Evolutionary conservation across 2,888 invertebrate species (phyloP).

Genomic region (Agrochola macilenta): DNA sequence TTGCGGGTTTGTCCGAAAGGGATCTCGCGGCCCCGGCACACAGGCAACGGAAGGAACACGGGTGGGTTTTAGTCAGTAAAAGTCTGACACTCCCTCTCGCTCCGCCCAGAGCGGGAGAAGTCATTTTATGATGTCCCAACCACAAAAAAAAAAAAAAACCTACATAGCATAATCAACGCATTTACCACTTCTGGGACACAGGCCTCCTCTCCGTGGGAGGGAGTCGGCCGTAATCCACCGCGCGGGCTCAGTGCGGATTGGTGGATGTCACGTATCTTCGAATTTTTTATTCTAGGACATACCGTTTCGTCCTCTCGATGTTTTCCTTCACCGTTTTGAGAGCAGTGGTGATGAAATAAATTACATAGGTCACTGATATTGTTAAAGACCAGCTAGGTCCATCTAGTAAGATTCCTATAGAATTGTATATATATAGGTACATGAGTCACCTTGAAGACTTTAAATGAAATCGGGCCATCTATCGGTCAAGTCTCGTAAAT

Average conservation of each 20-base stretch:
- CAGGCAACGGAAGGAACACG: too few relatives aligned
- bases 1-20: too few relatives aligned
- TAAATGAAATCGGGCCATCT: not conserved
- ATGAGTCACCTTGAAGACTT: slow-evolving; percentile 3
- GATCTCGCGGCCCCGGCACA: too few relatives aligned
- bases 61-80: too few relatives aligned
- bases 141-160: too few relatives aligned
- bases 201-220: not conserved
- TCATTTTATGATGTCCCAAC: too few relatives aligned
- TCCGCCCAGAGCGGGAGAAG: too few relatives aligned
- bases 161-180: not conserved
- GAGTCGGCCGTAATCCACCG: not conserved
- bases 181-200: not conserved
- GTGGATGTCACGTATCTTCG: not conserved
- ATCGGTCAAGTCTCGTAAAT: not conserved
- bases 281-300: not conserved
- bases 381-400: not conserved
- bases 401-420: not conserved
- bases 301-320: not conserved
- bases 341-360: not conserved
- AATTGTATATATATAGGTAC: not conserved
- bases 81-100: too few relatives aligned
- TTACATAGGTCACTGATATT: not conserved
- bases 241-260: not conserved
- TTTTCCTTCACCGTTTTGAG: not conserved